phyloP scores from a whole-genome alignment of 2,888 invertebrate species.

The Carterocephalus palaemon region DNA sequence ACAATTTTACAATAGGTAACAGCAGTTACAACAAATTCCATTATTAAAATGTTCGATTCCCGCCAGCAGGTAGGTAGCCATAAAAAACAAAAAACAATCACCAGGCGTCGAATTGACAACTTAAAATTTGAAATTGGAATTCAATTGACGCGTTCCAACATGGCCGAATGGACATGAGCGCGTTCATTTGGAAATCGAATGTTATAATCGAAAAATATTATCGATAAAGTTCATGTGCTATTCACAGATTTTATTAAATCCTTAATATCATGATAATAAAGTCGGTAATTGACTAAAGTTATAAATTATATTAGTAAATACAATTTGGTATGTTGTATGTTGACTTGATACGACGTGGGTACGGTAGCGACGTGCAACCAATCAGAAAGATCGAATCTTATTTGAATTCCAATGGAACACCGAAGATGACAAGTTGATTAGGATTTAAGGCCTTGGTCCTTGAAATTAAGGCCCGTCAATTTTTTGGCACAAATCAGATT shows the following conservation, averaged over 20 bases:
- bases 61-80: slow-evolving; percentile 7
- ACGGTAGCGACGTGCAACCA: slow-evolving; percentile 61
- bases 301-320: slow-evolving; percentile 1
- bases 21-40: not conserved
- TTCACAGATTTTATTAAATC: slow-evolving; percentile 2
- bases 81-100: slow-evolving; percentile 30
- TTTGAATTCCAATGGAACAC: slow-evolving; percentile 59
- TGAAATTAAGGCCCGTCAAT: no score
- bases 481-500: no score
- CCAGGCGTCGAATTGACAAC: slow-evolving; percentile 56
- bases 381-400: slow-evolving; percentile 66
- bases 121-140: slow-evolving; percentile 50
- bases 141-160: slow-evolving; percentile 56
- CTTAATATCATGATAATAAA: slow-evolving; percentile 10
- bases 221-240: slow-evolving; percentile 31
- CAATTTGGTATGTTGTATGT: slow-evolving; percentile 33
- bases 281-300: slow-evolving; percentile 25
- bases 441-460: no score
- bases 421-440: slow-evolving; percentile 21
- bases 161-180: slow-evolving; percentile 45
- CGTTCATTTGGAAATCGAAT: slow-evolving; percentile 58
- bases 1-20: no score
- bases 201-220: slow-evolving; percentile 46
- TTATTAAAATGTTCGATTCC: not conserved
- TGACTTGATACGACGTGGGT: slow-evolving; percentile 40